Conservation (phyloP, 2,113 vertebrate species). For the Chaenogobius annularis region DNA sequence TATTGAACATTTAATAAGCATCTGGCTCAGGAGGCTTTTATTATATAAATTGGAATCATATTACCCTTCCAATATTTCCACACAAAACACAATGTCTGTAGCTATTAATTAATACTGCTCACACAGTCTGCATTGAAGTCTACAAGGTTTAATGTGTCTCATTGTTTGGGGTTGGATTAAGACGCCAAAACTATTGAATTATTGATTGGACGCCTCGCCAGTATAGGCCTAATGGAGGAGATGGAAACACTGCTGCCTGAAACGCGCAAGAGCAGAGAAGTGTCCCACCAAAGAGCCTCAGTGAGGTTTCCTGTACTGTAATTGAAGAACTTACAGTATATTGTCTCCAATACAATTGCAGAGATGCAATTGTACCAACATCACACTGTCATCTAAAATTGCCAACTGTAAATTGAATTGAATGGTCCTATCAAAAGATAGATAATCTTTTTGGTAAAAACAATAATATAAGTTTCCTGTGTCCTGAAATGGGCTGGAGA, state of each 20-base stretch:
- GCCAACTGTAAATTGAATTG: not conserved
- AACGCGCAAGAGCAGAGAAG: conserved; percentile 31
- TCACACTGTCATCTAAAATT: not conserved
- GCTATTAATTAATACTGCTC: conserved; percentile 79
- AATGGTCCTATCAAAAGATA: not conserved
- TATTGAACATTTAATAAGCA: conserved; percentile 75
- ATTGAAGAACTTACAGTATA: not conserved
- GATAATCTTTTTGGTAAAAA: not conserved
- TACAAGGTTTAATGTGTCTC: conserved; percentile 63
- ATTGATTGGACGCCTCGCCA: conserved; percentile 74
- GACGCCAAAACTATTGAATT: conserved; percentile 81
- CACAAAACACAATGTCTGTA: conserved; percentile 71
- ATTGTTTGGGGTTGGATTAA: conserved; percentile 67
- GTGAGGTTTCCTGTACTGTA: not conserved
- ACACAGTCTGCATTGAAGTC: conserved; percentile 62
- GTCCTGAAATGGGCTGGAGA: conserved; percentile 2
- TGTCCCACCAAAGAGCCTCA: not conserved
- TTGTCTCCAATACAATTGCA: not conserved
- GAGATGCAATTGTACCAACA: not conserved
- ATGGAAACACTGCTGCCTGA: conserved; percentile 51
- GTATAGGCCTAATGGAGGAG: conserved; percentile 65
- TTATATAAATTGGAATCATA: conserved; percentile 60
- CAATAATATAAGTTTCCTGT: not conserved
- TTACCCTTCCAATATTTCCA: conserved; percentile 72
- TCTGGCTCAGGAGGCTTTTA: conserved; percentile 65